Percentiles rank a stretch among this genome's conserved stretches.
phyloP scores from a whole-genome alignment of 2,113 vertebrate genomes.

The Campylomormyrus tamandua region DNA sequence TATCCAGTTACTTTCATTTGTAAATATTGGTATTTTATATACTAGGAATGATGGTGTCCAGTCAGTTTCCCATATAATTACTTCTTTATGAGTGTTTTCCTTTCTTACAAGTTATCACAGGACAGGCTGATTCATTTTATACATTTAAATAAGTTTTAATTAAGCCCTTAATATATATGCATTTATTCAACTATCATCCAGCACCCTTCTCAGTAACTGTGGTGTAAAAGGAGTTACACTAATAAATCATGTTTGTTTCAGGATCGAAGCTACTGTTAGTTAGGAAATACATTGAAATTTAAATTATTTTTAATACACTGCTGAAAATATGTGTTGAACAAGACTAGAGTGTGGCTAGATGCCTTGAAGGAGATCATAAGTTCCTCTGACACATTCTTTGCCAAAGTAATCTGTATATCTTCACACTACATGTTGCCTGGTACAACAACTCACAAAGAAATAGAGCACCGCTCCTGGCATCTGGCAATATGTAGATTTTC shows the following conservation, averaged over 20 bases:
- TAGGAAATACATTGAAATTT: background rate
- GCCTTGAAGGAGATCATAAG: background rate
- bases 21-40: background rate
- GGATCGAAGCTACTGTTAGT: background rate
- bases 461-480: background rate
- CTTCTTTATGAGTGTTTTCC: background rate
- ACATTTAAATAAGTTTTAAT: background rate
- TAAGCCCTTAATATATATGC: background rate
- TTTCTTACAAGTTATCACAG: background rate
- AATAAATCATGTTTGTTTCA: background rate
- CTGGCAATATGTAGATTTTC: background rate
- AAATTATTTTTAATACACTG: background rate
- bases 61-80: background rate
- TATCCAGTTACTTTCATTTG: background rate
- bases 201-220: background rate
- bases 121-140: background rate
- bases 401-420: background rate
- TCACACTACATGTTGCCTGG: background rate
- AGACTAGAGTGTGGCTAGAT: background rate
- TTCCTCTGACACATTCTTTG: background rate
- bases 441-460: background rate
- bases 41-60: background rate
- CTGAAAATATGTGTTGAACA: background rate
- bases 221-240: background rate
- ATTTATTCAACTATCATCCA: background rate